Evolutionary conservation across 2,113 vertebrate genomes (phyloP), one percentile per base, ranked within the genome.

Genomic region (Rhinogobius similis): DNA sequence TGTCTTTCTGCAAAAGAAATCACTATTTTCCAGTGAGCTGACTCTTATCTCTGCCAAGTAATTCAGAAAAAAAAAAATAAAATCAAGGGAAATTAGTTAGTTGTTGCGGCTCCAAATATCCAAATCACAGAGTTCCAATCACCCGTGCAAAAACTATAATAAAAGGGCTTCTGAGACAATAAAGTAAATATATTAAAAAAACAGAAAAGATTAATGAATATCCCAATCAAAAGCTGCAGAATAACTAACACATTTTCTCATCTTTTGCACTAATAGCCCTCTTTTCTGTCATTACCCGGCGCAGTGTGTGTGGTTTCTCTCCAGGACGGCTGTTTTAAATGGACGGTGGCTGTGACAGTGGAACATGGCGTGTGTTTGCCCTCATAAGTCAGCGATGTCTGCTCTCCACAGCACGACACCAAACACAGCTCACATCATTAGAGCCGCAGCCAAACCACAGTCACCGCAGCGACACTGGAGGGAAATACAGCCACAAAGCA

Each of bases 261-360:
- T 44, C 13, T 44, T 2, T 44, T 44, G 13, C 2, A 14, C 24
- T 10, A 26, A 27, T 56, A 20, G 53, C 0, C 21, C 52, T 56
- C 10, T 20, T 59, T n/a, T 79, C 73, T 70, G 80, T 1, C 79
- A 78, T 72, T 64, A 76, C 3, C 1, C 67, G 62, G 78, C 44
- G 65, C 32, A 36, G 59, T 68, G 80, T 77, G 55, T 36, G 68
- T 68, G 75, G 68, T 78, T 76, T 77, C 72, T 74, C 77, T 79
- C 65, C 76, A 27, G 24, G 80, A 71, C 78, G 78, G 68, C 65
- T 71, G 73, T 76, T 72, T 88, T 85, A 88, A 84, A 84, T 69
- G 77, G 46, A 82, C 76, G 84, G 69, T 72, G 72, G 68, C 82
- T 79, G 84, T 87, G 83, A 82, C 82, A 85, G 81, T 53, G 11